Percentiles rank a stretch among this genome's conserved stretches.
phyloP scores from a whole-genome alignment of 2,797 vertebrate species.

The Meda fulgida region DNA sequence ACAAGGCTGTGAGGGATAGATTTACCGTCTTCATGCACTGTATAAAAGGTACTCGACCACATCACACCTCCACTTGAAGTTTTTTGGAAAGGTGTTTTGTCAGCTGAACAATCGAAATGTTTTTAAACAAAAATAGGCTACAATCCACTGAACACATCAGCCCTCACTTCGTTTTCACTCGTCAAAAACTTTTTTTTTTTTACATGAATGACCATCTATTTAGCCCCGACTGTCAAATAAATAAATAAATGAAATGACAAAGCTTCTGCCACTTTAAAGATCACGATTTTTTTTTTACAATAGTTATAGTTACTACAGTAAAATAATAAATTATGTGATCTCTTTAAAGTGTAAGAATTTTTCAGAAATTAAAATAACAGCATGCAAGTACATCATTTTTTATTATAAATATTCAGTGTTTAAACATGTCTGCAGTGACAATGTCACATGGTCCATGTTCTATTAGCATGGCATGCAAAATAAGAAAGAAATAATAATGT shows the following conservation, averaged over 20 bases:
- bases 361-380: constrained; percentile 7
- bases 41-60: background rate
- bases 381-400: constrained; percentile 59
- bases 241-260: background rate
- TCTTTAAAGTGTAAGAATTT: background rate
- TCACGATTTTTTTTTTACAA: background rate
- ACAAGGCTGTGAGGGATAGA: background rate
- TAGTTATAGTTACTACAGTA: background rate
- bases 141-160: background rate
- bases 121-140: background rate
- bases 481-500: background rate
- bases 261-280: background rate
- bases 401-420: constrained; percentile 86
- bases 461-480: constrained; percentile 44
- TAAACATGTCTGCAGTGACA: constrained; percentile 74
- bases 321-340: background rate
- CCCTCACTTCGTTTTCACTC: background rate
- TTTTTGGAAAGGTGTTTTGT: background rate
- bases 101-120: background rate
- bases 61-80: background rate
- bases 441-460: constrained; percentile 43
- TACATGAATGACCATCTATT: too few relatives aligned
- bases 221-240: background rate
- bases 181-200: background rate
- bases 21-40: background rate